These are phyloP conservation scores for Neosilurus hyrtlii DNA, from an alignment of 2,797 vertebrate genomes.

Conservation along the genomic window DNA sequence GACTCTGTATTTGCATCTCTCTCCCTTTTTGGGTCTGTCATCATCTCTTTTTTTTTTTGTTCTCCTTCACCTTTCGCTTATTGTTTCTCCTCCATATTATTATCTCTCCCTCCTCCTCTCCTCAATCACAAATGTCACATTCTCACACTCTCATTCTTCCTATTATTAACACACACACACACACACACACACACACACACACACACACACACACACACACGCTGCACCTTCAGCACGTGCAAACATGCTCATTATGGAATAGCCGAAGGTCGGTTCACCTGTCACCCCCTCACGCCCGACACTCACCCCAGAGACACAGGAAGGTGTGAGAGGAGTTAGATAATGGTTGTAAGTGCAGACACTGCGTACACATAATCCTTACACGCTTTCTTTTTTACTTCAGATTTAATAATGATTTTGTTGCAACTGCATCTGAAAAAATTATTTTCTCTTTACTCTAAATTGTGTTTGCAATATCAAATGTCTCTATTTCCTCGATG, in stretches of 20 bases:
- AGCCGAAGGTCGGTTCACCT: conserved; percentile 34
- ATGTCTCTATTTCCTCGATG: background rate
- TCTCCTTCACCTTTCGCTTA: background rate
- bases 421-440: background rate
- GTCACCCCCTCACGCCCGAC: background rate
- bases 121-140: conserved; percentile 28
- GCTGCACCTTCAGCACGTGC: background rate
- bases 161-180: background rate
- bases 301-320: background rate
- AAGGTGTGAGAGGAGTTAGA: background rate
- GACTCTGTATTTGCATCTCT: background rate
- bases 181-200: background rate
- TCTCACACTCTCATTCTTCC: background rate
- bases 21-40: conserved; percentile 16
- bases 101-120: background rate
- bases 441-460: background rate
- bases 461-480: background rate
- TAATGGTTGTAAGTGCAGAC: background rate
- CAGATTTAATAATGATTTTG: background rate
- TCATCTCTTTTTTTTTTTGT: background rate
- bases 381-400: too few relatives aligned
- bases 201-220: background rate
- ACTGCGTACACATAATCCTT: too few relatives aligned
- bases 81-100: background rate
- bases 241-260: conserved; percentile 9